Evolutionary conservation across 2,888 invertebrate genomes (phyloP).

Genomic region (Andricus quercusramuli): DNA sequence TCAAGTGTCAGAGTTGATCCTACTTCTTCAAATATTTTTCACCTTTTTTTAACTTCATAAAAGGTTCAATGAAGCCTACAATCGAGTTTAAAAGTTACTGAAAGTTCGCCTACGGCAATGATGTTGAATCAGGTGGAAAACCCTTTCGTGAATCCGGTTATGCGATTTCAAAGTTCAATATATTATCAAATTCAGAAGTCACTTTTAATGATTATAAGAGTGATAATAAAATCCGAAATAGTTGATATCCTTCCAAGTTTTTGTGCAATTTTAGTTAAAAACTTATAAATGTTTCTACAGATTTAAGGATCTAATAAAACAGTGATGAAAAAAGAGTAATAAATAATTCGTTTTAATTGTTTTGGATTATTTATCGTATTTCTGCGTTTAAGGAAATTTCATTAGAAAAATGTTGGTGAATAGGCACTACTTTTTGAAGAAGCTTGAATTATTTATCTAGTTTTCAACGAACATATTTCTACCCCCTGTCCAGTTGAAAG

Average conservation of each 20-base stretch:
- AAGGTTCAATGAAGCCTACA: not conserved
- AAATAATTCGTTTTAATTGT: not conserved
- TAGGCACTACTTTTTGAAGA: not conserved
- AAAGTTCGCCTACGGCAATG: not conserved
- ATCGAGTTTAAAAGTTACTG: not conserved
- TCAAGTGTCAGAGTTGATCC: not conserved
- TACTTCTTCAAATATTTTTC: not conserved
- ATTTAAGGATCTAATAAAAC: not conserved
- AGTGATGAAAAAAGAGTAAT: not conserved
- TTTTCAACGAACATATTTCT: constrained; percentile 21
- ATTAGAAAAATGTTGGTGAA: not conserved
- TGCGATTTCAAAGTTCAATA: too few relatives aligned
- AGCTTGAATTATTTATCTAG: constrained; percentile 14
- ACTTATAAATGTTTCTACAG: not conserved
- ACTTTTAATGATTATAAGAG: too few relatives aligned
- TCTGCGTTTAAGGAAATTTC: not conserved
- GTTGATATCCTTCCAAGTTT: too few relatives aligned
- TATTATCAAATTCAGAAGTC: too few relatives aligned
- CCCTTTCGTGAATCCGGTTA: too few relatives aligned
- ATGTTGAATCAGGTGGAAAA: too few relatives aligned
- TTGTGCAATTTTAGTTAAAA: too few relatives aligned
- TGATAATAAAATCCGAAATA: too few relatives aligned
- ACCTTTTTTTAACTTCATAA: not conserved
- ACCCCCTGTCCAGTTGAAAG: constrained; percentile 10
- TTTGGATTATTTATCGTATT: not conserved